Base-by-base conservation (phyloP, 2,797 vertebrate species). In the Scleropages formosus region DNA sequence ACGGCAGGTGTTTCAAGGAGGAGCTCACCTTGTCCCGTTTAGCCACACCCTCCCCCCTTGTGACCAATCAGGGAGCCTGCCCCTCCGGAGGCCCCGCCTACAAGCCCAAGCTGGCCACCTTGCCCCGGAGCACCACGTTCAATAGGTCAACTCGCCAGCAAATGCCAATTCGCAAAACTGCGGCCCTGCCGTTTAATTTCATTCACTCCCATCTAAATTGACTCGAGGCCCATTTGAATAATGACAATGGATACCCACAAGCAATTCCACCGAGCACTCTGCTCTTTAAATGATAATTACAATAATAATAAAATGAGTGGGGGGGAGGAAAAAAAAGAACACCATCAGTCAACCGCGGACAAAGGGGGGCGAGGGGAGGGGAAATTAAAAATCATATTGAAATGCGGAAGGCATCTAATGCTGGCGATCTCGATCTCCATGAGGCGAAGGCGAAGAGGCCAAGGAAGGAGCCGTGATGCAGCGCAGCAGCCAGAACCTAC, bases 181-280 rank as follows among this genome's bases (percentile, higher is more conserved):
- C 56, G 56, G 74, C 7, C 22, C 65, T 53, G 18, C 13, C 22
- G 15, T 69, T 79, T 71, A 15, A 16, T 58, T 78, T 59, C 3
- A 73, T 61, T 24, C 73, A 12, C 8, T 13, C 22, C 31, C 4
- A 58, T 47, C 73, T 27, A 75, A 66, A 76, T 18, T 22, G 47
- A 74, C 65, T 67, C 67, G 20, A 80, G 80, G 78, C 73, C 12
- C 74, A 61, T 84, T 74, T 78, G 53, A 84, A 77, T 79, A 82
- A 82, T 73, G 77, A 74, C 72, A 46, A 59, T 1, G 44, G 63
- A 61, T 26, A 27, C 46, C 47, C 71, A 64, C 27, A 9, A 69
- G 77, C 20, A 64, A 24, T 71, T 78, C 74, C 70, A 69, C 68
- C 24, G 46, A 67, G 60, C 66, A 18, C 73, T 72, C 46, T 1